Evolutionary conservation across 2,797 vertebrate species (phyloP).

Genomic region (Antennarius maculatus): DNA sequence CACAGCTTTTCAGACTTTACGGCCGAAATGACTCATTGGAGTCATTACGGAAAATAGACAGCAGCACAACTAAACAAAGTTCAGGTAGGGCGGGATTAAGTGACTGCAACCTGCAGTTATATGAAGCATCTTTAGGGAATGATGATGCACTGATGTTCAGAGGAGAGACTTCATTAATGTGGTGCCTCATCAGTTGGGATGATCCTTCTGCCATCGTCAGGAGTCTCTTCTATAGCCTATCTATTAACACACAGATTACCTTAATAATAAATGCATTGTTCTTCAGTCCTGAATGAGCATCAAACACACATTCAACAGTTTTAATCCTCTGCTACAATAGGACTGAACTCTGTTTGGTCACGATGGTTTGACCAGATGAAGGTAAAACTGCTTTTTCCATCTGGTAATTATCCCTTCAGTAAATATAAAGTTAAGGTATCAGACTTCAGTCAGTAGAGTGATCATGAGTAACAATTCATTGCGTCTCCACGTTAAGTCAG

Average conservation of each 20-base stretch:
- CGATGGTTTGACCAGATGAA: too few species aligned
- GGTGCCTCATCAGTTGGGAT: background rate
- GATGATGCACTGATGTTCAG: background rate
- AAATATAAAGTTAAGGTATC: background rate
- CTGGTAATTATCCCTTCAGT: background rate
- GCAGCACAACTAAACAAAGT: conserved; percentile 16
- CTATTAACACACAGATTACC: background rate
- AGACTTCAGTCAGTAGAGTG: conserved; percentile 3
- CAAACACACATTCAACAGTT: too few species aligned
- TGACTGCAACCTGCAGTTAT: background rate
- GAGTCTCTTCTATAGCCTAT: too few species aligned
- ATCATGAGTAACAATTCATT: conserved; percentile 19
- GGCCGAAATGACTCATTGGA: conserved; percentile 31
- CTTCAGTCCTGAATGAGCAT: background rate
- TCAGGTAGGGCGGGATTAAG: background rate
- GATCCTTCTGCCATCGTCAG: too few species aligned
- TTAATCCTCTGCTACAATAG: too few species aligned
- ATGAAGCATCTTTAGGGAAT: background rate
- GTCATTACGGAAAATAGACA: conserved; percentile 11
- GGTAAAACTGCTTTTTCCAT: background rate
- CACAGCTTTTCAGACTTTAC: conserved; percentile 11
- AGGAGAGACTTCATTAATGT: background rate
- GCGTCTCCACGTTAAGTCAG: conserved; percentile 36
- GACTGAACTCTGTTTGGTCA: too few species aligned
- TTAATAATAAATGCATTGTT: too few species aligned